These are phyloP conservation scores for Tylochromis polylepis DNA, from an alignment of 2,113 vertebrate species.

Conservation along the genomic window DNA sequence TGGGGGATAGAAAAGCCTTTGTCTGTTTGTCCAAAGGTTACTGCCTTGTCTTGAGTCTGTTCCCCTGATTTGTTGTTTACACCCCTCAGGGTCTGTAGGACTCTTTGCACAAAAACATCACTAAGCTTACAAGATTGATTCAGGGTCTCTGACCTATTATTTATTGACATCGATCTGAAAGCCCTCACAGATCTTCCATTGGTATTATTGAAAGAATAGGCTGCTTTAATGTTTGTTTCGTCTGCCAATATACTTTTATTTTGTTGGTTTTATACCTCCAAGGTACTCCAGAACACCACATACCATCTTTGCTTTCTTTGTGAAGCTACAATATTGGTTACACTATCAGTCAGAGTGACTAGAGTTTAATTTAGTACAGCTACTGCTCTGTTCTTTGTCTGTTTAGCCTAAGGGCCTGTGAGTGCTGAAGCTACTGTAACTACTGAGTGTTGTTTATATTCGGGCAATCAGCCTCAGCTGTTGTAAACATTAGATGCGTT, in stretches of 20 bases:
- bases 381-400: not conserved
- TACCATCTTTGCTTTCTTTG: not conserved
- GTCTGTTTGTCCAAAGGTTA: slow-evolving; percentile 17
- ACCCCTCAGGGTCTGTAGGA: slow-evolving; percentile 15
- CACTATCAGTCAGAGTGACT: not conserved
- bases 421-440: not conserved
- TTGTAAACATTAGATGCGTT: not conserved
- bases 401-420: not conserved
- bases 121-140: not conserved
- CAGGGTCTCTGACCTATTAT: not conserved
- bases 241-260: not conserved
- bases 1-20: slow-evolving; percentile 23
- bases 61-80: slow-evolving; percentile 3
- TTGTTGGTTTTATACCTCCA: not conserved
- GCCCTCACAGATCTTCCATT: not conserved
- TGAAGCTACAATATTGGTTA: not conserved
- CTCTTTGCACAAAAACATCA: not conserved
- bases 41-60: not conserved
- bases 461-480: not conserved
- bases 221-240: not conserved
- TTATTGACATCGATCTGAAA: slow-evolving; percentile 4
- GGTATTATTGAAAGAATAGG: not conserved
- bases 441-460: not conserved
- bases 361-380: not conserved
- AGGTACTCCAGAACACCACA: not conserved